Evolutionary conservation across 2,113 vertebrate genomes (phyloP), one percentile per base, ranked within the genome.

Genomic region (Notiomystis cincta): DNA sequence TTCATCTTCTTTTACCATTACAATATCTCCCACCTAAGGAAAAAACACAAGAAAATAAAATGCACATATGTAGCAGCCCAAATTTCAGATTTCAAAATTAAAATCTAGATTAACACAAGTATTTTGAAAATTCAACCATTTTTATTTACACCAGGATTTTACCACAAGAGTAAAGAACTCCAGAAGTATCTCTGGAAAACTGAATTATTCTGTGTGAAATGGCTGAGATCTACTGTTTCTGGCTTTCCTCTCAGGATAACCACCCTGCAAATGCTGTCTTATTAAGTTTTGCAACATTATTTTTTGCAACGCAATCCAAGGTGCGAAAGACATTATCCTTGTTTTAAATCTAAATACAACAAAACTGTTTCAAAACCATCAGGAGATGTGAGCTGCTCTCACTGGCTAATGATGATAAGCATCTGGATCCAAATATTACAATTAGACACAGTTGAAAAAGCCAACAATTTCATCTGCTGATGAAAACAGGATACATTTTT

Each of bases 21-120:
- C 99, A 42, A 99, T 98, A 65, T 99, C 99, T 56, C 99, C 99
- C n/a, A 99, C 99, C 99, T 99, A 95, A 62, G 71, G 51, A 38
- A 35, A 60, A 79, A 42, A 47, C 20, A 40, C 33, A 87, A 81
- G 30, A 87, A 45, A 10, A 69, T 35, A 65, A 92, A 81, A 70
- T 3, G 6, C 10, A 62, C 3, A 4, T 53, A 31, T 7, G 8
- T 4, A 69, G 58, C 7, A 78, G 33, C 4, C 10, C 18, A 60
- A 58, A 72, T 23, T 60, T 73, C 60, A 47, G 38, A 78, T 64
- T 91, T 87, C 35, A 58, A 70, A 57, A 11, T 11, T 5, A 80
- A 85, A 80, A 70, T 9, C 17, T 54, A 48, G 8, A 15, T 50
- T 84, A 54, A 82, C 14, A 47, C 6, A 58, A 77, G 21, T 70